Percentiles rank a stretch among this genome's conserved stretches.
These are phyloP conservation scores for Elaphurus davidianus DNA, from an alignment of 2,113 vertebrate species.

Conservation along the genomic window DNA sequence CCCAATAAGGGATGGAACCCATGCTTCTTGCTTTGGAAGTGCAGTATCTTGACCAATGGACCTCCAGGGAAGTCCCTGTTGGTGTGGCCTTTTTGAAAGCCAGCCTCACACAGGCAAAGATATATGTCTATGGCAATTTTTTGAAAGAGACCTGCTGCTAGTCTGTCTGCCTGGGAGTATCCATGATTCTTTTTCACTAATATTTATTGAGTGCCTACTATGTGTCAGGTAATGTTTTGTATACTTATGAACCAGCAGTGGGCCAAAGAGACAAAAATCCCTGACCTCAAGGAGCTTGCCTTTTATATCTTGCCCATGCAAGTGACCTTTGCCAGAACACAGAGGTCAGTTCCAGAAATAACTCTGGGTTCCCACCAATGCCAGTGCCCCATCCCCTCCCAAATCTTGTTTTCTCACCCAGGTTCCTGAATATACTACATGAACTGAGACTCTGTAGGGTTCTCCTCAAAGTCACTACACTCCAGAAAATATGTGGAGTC, in stretches of 20 bases:
- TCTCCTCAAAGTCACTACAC: background rate
- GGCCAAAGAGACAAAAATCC: background rate
- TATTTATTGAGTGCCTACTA: background rate
- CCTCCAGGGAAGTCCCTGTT: background rate
- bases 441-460: no score
- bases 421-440: background rate
- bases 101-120: background rate
- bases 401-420: background rate
- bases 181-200: background rate
- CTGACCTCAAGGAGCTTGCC: background rate
- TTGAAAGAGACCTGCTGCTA: background rate
- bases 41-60: background rate
- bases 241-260: background rate
- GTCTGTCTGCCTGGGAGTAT: background rate
- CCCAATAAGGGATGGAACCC: background rate
- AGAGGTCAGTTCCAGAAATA: background rate
- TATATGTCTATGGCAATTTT: background rate
- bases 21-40: background rate
- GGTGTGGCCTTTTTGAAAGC: background rate
- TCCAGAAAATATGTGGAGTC: background rate
- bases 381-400: background rate
- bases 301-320: background rate
- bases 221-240: background rate
- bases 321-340: background rate
- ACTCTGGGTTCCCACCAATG: background rate